phyloP scores from a whole-genome alignment of 2,797 vertebrate genomes.

The Falco peregrinus region DNA sequence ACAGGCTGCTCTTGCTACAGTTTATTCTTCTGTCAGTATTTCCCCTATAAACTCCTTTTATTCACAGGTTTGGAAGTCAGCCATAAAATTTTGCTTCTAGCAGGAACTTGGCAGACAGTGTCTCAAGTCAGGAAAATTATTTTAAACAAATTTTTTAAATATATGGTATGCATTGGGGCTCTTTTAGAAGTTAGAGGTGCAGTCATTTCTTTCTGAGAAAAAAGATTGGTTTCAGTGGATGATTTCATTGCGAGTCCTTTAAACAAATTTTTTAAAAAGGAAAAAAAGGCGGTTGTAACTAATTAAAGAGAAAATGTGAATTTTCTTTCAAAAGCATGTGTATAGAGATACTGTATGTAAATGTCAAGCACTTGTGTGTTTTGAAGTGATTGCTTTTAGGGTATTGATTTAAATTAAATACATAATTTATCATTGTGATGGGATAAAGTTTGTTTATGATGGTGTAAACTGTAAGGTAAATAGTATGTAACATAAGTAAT shows the following conservation, averaged over 20 bases:
- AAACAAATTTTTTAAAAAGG: neutral
- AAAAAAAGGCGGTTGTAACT: neutral
- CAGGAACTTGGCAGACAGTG: slow-evolving; percentile 52
- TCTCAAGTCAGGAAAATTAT: slow-evolving; percentile 53
- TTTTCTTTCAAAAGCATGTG: neutral
- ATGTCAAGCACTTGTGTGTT: neutral
- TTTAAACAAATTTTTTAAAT: slow-evolving; percentile 38
- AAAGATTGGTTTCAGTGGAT: neutral
- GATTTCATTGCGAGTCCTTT: neutral
- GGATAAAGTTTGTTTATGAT: neutral
- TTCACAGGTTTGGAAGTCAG: slow-evolving; percentile 8
- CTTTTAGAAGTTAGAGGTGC: neutral
- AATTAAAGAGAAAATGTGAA: neutral
- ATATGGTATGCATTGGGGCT: neutral
- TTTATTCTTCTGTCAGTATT: slow-evolving; percentile 51
- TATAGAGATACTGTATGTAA: neutral
- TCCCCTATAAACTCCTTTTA: slow-evolving; percentile 51
- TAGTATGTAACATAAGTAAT: neutral
- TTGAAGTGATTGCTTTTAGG: neutral
- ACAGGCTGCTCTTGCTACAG: neutral
- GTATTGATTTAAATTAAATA: neutral
- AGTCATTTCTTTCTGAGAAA: neutral
- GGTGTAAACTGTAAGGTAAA: neutral
- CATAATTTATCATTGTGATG: neutral
- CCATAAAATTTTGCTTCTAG: slow-evolving; percentile 38